These are phyloP conservation scores for Nemotelus nigrinus DNA, from an alignment of 2,888 invertebrate species.

Conservation along the genomic window DNA sequence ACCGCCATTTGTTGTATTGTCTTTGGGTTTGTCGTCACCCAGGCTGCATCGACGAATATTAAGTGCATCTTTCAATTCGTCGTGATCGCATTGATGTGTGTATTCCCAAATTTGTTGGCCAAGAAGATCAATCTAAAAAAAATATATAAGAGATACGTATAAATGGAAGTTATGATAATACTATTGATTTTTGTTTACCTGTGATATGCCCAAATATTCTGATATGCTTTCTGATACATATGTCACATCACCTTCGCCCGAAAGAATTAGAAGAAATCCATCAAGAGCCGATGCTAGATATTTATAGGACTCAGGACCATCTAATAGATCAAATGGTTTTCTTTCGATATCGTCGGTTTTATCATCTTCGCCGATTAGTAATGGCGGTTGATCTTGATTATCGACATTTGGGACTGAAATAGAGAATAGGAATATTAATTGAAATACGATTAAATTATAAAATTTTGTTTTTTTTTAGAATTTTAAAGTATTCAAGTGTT, in stretches of 20 bases:
- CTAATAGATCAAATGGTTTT: conserved; percentile 60
- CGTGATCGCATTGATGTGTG: conserved; percentile 94
- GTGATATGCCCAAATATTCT: conserved; percentile 89
- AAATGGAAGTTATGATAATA: conserved; percentile 16
- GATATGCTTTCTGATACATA: conserved; percentile 92
- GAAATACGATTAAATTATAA: too few relatives aligned
- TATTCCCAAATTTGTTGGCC: conserved; percentile 95
- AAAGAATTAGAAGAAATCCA: conserved; percentile 89
- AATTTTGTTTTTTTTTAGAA: too few relatives aligned
- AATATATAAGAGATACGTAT: conserved; percentile 26
- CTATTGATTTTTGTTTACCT: conserved; percentile 70
- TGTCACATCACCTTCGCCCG: conserved; percentile 89
- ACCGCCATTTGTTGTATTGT: conserved; percentile 55
- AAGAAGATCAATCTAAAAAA: conserved; percentile 90
- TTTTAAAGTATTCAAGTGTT: too few relatives aligned
- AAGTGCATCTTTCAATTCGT: conserved; percentile 78
- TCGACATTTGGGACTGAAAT: conserved; percentile 67
- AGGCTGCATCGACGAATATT: conserved; percentile 61
- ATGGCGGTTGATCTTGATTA: conserved; percentile 51
- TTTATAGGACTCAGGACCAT: conserved; percentile 60
- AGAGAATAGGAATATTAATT: conserved; percentile 46
- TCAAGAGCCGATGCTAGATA: conserved; percentile 76
- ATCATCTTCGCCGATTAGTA: conserved; percentile 28
- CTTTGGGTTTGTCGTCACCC: conserved; percentile 58
- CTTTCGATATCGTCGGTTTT: conserved; percentile 49